phyloP scores from a whole-genome alignment of 2,888 invertebrate genomes.

The Zygothrica quintamaculata region DNA sequence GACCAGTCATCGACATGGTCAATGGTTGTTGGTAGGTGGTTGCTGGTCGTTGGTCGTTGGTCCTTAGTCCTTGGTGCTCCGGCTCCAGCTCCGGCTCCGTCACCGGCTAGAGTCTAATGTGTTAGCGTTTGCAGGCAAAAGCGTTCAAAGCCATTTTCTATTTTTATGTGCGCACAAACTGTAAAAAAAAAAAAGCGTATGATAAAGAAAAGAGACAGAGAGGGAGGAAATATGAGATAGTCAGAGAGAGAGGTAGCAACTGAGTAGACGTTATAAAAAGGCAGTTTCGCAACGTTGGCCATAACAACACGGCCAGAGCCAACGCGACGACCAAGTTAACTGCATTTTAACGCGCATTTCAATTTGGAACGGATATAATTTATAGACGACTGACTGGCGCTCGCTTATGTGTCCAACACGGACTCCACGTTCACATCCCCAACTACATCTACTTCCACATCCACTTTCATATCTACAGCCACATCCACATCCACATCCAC shows the following conservation, averaged over 20 bases:
- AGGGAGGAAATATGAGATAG: conserved; percentile 3
- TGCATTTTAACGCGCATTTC: conserved; percentile 84
- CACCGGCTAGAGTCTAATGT: conserved; percentile 66
- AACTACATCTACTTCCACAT: conserved; percentile 8
- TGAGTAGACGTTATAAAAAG: conserved; percentile 70
- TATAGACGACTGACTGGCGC: conserved; percentile 83
- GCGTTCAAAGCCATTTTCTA: conserved; percentile 74
- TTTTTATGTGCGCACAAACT: conserved; percentile 78
- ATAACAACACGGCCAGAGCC: conserved; percentile 71
- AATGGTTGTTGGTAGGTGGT: conserved; percentile 23
- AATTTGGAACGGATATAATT: conserved; percentile 84
- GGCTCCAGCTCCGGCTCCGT: too few species aligned
- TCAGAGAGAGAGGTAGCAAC: conserved; percentile 32
- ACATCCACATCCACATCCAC: conserved; percentile 9
- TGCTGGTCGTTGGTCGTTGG: conserved; percentile 3
- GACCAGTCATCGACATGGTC: conserved; percentile 52
- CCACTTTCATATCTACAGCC: conserved; percentile 9
- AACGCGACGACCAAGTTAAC: conserved; percentile 81
- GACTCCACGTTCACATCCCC: conserved; percentile 9
- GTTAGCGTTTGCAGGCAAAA: conserved; percentile 56
- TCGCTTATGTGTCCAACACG: conserved; percentile 62
- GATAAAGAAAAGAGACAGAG: conserved; percentile 6
- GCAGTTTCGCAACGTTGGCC: conserved; percentile 71
- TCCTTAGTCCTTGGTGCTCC: conserved; percentile 32
- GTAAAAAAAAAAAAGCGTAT: conserved; percentile 54